Evolutionary conservation across 2,113 vertebrate genomes (phyloP), one percentile per base, ranked within the genome.

Genomic region (Anhinga rufa): DNA sequence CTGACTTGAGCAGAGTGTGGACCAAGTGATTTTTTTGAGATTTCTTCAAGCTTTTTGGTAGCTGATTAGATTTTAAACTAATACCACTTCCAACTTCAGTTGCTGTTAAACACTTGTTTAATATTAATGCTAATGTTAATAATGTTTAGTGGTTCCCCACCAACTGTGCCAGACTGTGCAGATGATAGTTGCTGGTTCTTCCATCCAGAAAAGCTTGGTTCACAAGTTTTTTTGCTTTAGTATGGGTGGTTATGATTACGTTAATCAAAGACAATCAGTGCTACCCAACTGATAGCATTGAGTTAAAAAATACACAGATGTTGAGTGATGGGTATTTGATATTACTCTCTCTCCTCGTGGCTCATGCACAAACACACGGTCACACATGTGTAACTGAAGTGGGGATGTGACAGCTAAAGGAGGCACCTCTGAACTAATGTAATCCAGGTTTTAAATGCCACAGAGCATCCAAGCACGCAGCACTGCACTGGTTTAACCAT

Each of bases 61-160:
- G 58, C 58, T 70, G 86, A 82, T 93, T 82, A 77, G 74, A 65
- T 94, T 93, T 93, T 85, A 44, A 87, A 77, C 58, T 87, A 69
- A 58, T 60, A 76, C 20, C 15, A 31, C 38, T 83, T 82, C n/a
- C 36, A 89, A 31, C 29, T 85, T 82, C 71, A 66, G 17, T 70
- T 87, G 52, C 84, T 84, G 77, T 82, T 91, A 49, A 72, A 79
- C 66, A 55, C 61, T 92, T 77, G 44, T 62, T 93, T 92, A 86
- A 32, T 62, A 57, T 81, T 74, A 72, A 61, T 49, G 22, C 34
- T 90, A 61, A 90, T 36, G 60, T 77, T 91, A 76, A 65, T 75
- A 70, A 19, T 46, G 8, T 87, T 72, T 72, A 68, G 80, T 77
- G 31, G 12, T 72, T 86, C 42, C 14, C 44, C 12, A 18, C 13